phyloP scores from a whole-genome alignment of 2,888 invertebrate genomes.

The Melinopterus prodromus region DNA sequence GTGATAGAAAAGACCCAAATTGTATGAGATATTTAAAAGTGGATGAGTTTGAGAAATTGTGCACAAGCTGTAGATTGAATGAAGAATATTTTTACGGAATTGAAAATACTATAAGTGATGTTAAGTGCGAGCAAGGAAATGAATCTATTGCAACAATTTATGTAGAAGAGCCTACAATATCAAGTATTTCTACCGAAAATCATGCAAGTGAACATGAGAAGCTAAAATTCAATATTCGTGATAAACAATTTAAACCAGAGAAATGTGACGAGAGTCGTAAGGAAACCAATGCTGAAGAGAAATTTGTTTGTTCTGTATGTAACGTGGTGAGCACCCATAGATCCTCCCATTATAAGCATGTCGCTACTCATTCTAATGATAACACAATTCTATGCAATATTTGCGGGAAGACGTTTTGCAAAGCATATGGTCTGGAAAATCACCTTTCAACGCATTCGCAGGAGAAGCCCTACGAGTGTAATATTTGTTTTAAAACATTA shows the following conservation, averaged over 20 bases:
- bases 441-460: constrained; percentile 48
- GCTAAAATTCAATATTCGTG: constrained; percentile 40
- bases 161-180: too few species aligned
- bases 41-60: constrained; percentile 33
- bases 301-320: constrained; percentile 43
- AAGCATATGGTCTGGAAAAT: constrained; percentile 46
- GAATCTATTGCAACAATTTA: too few species aligned
- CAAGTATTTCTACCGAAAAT: too few species aligned
- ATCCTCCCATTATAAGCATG: constrained; percentile 44
- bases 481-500: constrained; percentile 46
- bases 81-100: constrained; percentile 28
- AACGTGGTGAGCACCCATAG: constrained; percentile 43
- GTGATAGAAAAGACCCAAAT: constrained; percentile 28
- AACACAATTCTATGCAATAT: constrained; percentile 48
- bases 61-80: constrained; percentile 29
- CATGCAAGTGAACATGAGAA: neutral
- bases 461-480: constrained; percentile 46
- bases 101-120: neutral
- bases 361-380: constrained; percentile 43
- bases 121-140: neutral
- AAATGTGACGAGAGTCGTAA: constrained; percentile 42
- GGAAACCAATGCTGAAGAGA: constrained; percentile 38
- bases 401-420: constrained; percentile 48
- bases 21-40: constrained; percentile 27
- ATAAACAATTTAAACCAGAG: constrained; percentile 40